Conservation (phyloP, 2,113 vertebrate genomes). For the Phasianus colchicus region DNA sequence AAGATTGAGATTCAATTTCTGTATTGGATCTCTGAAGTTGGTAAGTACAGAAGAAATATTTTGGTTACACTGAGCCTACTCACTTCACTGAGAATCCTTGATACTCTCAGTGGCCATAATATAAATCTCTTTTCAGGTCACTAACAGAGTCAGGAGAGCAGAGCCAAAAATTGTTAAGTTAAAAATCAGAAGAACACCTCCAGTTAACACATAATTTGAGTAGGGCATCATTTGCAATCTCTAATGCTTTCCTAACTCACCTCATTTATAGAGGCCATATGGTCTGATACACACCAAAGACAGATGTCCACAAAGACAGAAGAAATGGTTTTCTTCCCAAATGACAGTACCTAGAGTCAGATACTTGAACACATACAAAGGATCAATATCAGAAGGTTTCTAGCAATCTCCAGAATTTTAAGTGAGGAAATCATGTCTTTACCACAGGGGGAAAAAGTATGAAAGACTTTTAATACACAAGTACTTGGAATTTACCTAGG, state of each 20-base stretch:
- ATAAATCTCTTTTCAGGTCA: background rate
- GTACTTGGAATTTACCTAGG: background rate
- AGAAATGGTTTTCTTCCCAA: background rate
- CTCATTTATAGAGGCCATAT: background rate
- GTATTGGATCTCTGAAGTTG: background rate
- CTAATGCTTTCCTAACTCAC: background rate
- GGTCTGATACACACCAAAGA: background rate
- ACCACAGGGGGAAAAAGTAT: background rate
- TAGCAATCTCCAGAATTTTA: background rate
- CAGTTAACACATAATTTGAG: background rate
- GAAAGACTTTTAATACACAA: background rate
- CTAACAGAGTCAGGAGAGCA: background rate
- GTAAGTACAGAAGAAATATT: background rate
- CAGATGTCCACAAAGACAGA: background rate
- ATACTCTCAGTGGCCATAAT: background rate
- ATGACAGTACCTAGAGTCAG: background rate
- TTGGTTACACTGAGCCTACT: background rate
- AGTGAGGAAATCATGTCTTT: background rate
- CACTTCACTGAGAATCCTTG: background rate
- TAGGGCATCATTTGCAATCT: background rate
- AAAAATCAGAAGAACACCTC: slow-evolving; percentile 14
- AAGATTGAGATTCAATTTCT: background rate
- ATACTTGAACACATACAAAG: background rate
- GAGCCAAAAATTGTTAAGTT: background rate
- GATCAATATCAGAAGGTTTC: background rate